Base-by-base conservation (phyloP, 2,888 invertebrate genomes). In the Cecidostiba fungosa region DNA sequence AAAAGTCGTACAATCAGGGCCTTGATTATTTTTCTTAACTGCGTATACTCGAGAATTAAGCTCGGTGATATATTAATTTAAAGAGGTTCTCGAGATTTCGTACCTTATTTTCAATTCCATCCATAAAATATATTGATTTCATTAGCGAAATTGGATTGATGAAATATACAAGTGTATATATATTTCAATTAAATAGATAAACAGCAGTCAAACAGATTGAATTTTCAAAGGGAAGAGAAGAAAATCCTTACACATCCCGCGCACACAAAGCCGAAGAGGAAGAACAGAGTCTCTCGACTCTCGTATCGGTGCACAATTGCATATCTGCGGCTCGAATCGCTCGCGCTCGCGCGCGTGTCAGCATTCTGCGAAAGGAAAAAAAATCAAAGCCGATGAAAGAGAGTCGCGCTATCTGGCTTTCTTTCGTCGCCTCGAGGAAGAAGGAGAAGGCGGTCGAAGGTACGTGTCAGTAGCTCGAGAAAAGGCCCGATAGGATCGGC, bases 391-490 rank as follows among this genome's bases (percentile, higher is more conserved):
- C 43, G 47, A 54, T 23, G 47, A 62, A 82, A 43, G 26, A 77
- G 62, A 62, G 26, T 43, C n/a, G 69, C 19, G 39, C n/a, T 66
- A 43, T 72, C 72, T 72, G 39, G 72, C 54, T 81, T 82, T 74
- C 74, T 47, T 36, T 77, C 59, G 32, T 81, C 73, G 73, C 59
- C 32, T n/a, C 47, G 77, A 77, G 82, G 70, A 81, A 82, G 72
- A 69, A 6, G n/a, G n/a, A 43, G 29, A 85, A 62, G 86, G 74
- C 59, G 72, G 62, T 72, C 85, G 78, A 70, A 69, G 85, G 86
- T 84, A 87, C 86, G 87, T 88, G 87, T 88, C 88, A 87, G 87
- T 88, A 87, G 86, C 84, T 86, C 81, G 85, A 83, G 84, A 78
- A 78, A 78, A 69, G 66, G 78, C 69, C 54, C 78, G 80, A 81